These are phyloP conservation scores for Tuberolachnus salignus DNA, from an alignment of 2,888 invertebrate species.

Conservation along the genomic window DNA sequence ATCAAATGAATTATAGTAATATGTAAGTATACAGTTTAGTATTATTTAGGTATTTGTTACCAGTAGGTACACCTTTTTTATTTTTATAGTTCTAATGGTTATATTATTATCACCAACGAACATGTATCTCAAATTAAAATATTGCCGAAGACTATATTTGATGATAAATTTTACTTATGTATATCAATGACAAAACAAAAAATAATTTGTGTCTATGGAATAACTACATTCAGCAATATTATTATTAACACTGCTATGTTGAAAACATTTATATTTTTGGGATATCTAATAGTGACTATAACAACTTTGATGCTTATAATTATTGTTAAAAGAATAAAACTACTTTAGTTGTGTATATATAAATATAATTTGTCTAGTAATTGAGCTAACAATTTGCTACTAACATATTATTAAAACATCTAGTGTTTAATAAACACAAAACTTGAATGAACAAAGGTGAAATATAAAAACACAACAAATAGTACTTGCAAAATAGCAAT, in stretches of 20 bases:
- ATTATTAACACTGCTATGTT: not conserved
- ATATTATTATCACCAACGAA: slow-evolving; percentile 11
- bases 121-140: slow-evolving; percentile 31
- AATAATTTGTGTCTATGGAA: slow-evolving; percentile 36
- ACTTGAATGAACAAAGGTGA: slow-evolving; percentile 65
- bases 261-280: slow-evolving; percentile 21
- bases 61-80: not conserved
- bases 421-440: slow-evolving; percentile 60
- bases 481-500: slow-evolving; percentile 64
- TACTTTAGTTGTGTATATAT: not conserved
- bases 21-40: slow-evolving; percentile 19
- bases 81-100: slow-evolving; percentile 28
- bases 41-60: not conserved
- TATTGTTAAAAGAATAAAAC: not conserved
- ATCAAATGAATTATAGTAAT: slow-evolving; percentile 12
- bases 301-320: slow-evolving; percentile 25
- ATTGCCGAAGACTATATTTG: not conserved
- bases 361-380: not conserved
- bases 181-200: slow-evolving; percentile 20
- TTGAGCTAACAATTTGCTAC: not conserved
- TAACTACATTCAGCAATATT: slow-evolving; percentile 18
- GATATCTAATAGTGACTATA: slow-evolving; percentile 6
- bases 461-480: slow-evolving; percentile 66
- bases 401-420: not conserved
- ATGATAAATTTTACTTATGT: slow-evolving; percentile 40